A percentile compares a stretch with the other conserved stretches of the same genome.
phyloP scores from a whole-genome alignment of 2,797 vertebrate genomes.

The Chiloscyllium punctatum region DNA sequence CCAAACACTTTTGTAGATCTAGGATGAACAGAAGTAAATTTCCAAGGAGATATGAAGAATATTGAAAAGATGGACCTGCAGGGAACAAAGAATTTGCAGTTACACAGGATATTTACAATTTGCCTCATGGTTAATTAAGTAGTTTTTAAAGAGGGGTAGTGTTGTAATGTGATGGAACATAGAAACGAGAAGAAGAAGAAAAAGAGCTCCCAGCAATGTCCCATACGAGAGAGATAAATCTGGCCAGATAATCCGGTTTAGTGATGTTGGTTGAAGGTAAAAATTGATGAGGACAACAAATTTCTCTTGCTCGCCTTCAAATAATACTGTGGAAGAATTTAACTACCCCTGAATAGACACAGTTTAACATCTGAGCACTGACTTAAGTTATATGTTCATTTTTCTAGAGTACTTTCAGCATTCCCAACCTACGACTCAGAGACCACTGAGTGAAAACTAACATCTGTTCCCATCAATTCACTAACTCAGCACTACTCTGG shows the following conservation, averaged over 20 bases:
- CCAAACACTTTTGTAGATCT: background rate
- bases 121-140: background rate
- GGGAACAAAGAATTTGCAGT: background rate
- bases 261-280: background rate
- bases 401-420: background rate
- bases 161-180: background rate
- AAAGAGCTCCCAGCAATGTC: background rate
- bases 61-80: background rate
- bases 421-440: background rate
- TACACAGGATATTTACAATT: background rate
- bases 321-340: too few relatives aligned
- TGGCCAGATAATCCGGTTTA: background rate
- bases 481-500: background rate
- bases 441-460: background rate
- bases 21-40: background rate
- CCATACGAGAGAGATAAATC: background rate
- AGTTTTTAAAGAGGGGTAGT: background rate
- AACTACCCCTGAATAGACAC: background rate
- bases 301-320: background rate
- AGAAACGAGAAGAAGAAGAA: background rate
- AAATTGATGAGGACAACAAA: background rate
- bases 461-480: background rate
- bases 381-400: background rate
- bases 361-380: background rate
- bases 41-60: background rate